phyloP scores from a whole-genome alignment of 2,888 invertebrate genomes.

The Blastobasis lacticolella region DNA sequence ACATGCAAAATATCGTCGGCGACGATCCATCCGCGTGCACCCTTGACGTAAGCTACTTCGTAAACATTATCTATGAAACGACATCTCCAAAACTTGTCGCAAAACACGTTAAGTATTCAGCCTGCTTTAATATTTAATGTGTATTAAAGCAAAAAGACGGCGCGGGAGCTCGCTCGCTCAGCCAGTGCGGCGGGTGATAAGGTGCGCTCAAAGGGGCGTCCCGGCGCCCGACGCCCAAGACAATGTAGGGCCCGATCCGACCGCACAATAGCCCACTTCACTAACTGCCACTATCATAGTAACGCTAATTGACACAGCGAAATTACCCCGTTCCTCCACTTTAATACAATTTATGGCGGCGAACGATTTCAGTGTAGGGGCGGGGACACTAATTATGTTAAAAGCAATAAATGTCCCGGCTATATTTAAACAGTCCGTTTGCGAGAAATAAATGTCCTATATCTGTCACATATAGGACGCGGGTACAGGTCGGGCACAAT shows the following conservation, averaged over 20 bases:
- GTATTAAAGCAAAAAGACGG: constrained; percentile 6
- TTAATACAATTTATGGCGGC: not conserved
- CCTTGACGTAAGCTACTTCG: too few relatives aligned
- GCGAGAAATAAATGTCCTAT: constrained; percentile 2
- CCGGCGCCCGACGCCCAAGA: constrained; percentile 13
- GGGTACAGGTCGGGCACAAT: constrained; percentile 7
- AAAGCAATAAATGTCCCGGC: not conserved
- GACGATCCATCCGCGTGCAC: too few relatives aligned
- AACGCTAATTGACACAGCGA: constrained; percentile 9
- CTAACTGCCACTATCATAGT: constrained; percentile 18
- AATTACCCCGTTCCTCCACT: not conserved
- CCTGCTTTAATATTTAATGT: too few relatives aligned
- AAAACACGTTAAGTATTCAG: too few relatives aligned
- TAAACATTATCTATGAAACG: too few relatives aligned
- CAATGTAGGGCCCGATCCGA: constrained; percentile 15
- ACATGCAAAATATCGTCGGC: too few relatives aligned
- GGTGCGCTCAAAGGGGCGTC: constrained; percentile 13
- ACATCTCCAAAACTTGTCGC: too few relatives aligned
- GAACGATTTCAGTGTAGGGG: too few relatives aligned
- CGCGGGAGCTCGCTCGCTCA: constrained; percentile 2
- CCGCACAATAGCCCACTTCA: constrained; percentile 18
- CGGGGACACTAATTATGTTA: not conserved
- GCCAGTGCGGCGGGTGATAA: constrained; percentile 18
- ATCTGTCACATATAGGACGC: constrained; percentile 5
- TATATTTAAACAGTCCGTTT: not conserved